A percentile compares a stretch with the other conserved stretches of the same genome.
Evolutionary conservation across 2,888 invertebrate species (phyloP).

Genomic region (Silvanus unidentatus): DNA sequence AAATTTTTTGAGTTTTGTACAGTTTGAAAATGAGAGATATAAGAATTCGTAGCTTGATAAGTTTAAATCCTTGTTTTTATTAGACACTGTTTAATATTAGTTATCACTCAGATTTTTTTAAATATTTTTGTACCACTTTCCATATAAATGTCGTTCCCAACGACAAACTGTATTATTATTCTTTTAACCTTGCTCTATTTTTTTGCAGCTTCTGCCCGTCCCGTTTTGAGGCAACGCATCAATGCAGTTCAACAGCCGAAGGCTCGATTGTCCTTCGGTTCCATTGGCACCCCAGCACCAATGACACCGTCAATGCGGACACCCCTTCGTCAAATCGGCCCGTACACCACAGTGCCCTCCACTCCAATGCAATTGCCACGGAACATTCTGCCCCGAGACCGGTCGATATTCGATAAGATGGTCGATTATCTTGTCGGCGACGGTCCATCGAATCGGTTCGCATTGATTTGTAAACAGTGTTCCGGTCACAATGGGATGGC

Average conservation of each 20-base stretch:
- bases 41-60: no score
- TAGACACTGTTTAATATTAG: no score
- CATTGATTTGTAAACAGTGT: constrained; percentile 88
- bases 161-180: no score
- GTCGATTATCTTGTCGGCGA: constrained; percentile 94
- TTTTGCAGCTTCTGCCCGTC: no score
- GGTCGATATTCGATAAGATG: constrained; percentile 78
- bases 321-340: background rate
- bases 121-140: no score
- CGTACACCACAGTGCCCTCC: constrained; percentile 4
- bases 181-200: no score
- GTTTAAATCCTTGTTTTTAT: no score
- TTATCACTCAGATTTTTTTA: no score
- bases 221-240: constrained; percentile 8
- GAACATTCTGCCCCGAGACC: constrained; percentile 66
- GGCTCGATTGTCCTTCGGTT: constrained; percentile 8
- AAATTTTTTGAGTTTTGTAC: background rate
- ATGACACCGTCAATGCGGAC: background rate
- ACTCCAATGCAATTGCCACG: constrained; percentile 55
- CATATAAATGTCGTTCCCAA: no score
- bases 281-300: constrained; percentile 1
- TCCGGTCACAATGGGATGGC: constrained; percentile 89
- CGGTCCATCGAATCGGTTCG: constrained; percentile 90
- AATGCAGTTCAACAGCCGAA: background rate
- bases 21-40: no score